Evolutionary conservation across 2,113 vertebrate species (phyloP).

Genomic region (Chaetops frenatus): DNA sequence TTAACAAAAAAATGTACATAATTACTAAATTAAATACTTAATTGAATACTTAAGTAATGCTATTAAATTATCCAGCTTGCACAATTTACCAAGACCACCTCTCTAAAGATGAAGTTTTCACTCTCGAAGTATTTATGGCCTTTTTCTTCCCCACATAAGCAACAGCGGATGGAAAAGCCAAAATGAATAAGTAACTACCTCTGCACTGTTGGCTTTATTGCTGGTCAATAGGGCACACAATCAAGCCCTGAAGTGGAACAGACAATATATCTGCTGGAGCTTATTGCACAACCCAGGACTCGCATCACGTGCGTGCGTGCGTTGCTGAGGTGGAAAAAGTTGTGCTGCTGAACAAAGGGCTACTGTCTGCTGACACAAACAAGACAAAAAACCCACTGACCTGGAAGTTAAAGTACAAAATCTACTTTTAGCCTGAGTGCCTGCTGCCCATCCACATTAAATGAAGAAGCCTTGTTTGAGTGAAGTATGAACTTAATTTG

Average conservation of each 20-base stretch:
- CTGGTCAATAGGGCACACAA: not conserved
- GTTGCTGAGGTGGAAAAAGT: not conserved
- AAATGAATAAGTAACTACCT: not conserved
- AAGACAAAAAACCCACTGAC: not conserved
- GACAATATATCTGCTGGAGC: not conserved
- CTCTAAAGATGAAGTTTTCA: not conserved
- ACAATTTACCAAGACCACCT: not conserved
- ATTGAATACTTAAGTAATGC: not conserved
- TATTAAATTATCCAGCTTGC: not conserved
- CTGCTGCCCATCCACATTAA: not conserved
- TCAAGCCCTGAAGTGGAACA: not conserved
- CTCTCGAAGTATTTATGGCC: not conserved
- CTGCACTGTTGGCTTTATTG: not conserved
- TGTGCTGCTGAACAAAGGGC: constrained; percentile 1
- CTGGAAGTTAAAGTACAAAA: constrained; percentile 13
- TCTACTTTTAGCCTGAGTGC: not conserved
- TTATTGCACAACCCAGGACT: not conserved
- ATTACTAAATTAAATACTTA: not conserved
- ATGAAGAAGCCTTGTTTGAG: not conserved
- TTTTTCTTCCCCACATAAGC: not conserved
- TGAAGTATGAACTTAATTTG: not conserved
- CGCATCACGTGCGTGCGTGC: rapidly evolving
- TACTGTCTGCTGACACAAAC: not conserved
- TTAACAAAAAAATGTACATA: not conserved
- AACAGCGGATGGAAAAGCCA: not conserved